phyloP scores from a whole-genome alignment of 2,113 vertebrate genomes.

The Lonchura striata region DNA sequence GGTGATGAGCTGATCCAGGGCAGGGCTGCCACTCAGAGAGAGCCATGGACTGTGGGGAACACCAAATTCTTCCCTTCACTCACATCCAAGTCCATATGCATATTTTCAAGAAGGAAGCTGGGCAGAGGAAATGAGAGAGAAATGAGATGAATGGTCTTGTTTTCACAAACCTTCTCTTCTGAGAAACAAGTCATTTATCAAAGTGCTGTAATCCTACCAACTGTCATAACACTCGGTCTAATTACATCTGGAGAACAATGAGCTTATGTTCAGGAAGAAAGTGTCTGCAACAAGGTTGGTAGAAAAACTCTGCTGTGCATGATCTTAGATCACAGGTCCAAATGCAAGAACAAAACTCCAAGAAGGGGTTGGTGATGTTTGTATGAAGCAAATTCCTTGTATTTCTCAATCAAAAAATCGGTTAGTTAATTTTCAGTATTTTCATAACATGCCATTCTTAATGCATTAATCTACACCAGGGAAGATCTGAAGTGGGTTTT shows the following conservation, averaged over 20 bases:
- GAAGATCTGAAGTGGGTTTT: background rate
- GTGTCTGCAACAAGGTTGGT: constrained; percentile 7
- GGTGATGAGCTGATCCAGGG: background rate
- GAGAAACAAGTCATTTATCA: constrained; percentile 74
- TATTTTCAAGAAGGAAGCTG: background rate
- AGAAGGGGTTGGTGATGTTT: background rate
- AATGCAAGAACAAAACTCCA: constrained; percentile 19
- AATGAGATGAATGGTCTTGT: constrained; percentile 44
- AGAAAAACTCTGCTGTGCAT: background rate
- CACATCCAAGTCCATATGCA: background rate
- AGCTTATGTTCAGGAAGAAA: constrained; percentile 48
- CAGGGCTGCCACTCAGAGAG: background rate
- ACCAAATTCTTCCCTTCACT: background rate
- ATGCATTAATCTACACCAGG: background rate
- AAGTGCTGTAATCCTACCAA: constrained; percentile 46
- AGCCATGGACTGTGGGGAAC: background rate
- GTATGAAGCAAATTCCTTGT: background rate
- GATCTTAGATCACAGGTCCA: constrained; percentile 23
- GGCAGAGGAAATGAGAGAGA: background rate
- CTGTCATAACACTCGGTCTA: constrained; percentile 74
- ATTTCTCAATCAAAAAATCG: background rate
- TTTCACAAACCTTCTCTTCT: constrained; percentile 56
- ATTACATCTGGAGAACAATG: constrained; percentile 72
- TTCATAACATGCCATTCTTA: background rate
- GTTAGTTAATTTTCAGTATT: background rate